These are phyloP conservation scores for Lophotis ruficrista DNA, from an alignment of 2,113 vertebrate species.

Conservation along the genomic window DNA sequence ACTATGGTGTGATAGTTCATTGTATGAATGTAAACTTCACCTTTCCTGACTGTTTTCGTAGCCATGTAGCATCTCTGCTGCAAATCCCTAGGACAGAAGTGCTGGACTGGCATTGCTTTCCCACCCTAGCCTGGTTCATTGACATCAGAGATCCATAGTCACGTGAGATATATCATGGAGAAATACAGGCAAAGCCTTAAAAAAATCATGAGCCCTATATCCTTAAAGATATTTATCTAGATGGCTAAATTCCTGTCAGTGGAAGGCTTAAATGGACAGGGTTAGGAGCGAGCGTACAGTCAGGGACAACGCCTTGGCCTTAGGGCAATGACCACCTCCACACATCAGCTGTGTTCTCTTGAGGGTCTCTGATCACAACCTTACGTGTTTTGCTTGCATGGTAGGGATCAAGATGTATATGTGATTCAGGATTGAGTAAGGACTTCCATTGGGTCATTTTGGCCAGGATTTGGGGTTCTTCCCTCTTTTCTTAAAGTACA, in stretches of 20 bases:
- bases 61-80: background rate
- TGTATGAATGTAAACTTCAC: background rate
- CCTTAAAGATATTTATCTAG: background rate
- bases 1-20: background rate
- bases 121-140: background rate
- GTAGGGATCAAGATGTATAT: background rate
- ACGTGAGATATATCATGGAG: fast-evolving
- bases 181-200: background rate
- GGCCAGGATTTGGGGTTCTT: background rate
- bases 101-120: background rate
- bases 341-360: background rate
- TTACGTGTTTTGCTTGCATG: background rate
- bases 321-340: background rate
- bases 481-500: background rate
- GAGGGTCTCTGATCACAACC: background rate
- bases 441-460: background rate
- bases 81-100: background rate
- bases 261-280: background rate
- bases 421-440: background rate
- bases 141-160: background rate
- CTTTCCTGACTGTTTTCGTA: background rate
- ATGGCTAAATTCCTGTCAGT: background rate
- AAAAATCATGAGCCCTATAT: background rate
- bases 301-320: background rate
- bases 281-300: background rate